These are phyloP conservation scores for Sitta carolinensis DNA, from an alignment of 2,797 vertebrate species.

Conservation along the genomic window DNA sequence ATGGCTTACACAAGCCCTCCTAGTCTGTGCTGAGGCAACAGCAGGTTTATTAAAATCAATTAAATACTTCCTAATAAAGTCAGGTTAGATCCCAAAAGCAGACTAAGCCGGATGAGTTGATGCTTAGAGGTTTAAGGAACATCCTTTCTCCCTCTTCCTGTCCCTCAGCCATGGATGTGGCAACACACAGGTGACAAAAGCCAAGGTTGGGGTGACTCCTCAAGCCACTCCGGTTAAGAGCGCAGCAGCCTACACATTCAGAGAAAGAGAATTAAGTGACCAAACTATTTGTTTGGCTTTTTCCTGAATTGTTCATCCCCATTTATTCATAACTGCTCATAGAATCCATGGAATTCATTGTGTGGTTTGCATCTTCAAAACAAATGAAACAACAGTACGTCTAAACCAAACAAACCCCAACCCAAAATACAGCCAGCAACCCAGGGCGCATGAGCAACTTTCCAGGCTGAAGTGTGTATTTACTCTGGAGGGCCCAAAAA, in stretches of 20 bases:
- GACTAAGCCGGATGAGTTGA: constrained; percentile 8
- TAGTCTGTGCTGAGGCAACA: not conserved
- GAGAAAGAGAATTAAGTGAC: not conserved
- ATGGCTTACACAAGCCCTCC: not conserved
- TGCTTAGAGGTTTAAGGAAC: not conserved
- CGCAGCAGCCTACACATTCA: not conserved
- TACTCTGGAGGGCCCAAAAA: constrained; percentile 35
- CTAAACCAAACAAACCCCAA: constrained; percentile 64
- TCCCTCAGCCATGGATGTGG: not conserved
- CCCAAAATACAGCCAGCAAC: constrained; percentile 29
- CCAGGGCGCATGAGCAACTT: constrained; percentile 44
- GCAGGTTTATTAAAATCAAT: not conserved
- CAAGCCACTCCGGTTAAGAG: accelerated
- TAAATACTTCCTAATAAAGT: constrained; percentile 3
- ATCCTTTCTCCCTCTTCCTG: not conserved
- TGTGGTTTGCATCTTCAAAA: constrained; percentile 69
- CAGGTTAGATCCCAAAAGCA: not conserved
- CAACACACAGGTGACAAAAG: constrained; percentile 1
- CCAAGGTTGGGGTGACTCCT: not conserved
- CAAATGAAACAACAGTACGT: constrained; percentile 67
- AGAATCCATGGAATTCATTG: constrained; percentile 60
- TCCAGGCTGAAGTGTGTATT: constrained; percentile 22
- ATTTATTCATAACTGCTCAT: constrained; percentile 23
- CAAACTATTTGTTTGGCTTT: constrained; percentile 11
- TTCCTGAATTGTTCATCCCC: constrained; percentile 23